Percentiles rank a stretch among this genome's conserved stretches.
Evolutionary conservation across 2,113 vertebrate genomes (phyloP).

Genomic region (Pterocles orientalis): DNA sequence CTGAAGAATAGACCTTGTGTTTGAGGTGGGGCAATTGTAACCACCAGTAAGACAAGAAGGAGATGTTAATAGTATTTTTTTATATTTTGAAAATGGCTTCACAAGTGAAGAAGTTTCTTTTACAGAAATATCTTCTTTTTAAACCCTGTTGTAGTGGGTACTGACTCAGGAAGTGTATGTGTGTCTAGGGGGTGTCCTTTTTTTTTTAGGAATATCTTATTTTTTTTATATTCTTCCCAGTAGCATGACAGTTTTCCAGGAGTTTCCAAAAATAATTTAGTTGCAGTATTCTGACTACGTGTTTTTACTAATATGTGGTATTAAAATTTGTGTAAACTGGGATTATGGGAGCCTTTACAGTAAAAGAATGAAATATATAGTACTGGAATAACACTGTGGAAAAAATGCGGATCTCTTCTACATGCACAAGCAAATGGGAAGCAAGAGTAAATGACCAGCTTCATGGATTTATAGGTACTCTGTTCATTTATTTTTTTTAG

Average conservation of each 20-base stretch:
- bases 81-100: neutral
- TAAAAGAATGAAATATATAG: neutral
- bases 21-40: neutral
- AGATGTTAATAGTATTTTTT: neutral
- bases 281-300: neutral
- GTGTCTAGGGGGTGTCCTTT: neutral
- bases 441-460: neutral
- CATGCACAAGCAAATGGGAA: fast-evolving
- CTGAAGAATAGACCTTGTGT: neutral
- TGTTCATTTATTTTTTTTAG: neutral
- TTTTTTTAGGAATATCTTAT: neutral
- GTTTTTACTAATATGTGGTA: neutral
- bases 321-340: neutral
- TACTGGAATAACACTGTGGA: neutral
- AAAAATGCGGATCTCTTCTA: neutral
- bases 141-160: neutral
- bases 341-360: neutral
- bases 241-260: neutral
- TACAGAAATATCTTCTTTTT: neutral
- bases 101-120: neutral
- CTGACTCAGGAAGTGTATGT: neutral
- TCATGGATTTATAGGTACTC: neutral
- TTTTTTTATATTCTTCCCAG: neutral
- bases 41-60: neutral
- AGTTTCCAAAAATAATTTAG: neutral